These are phyloP conservation scores for Lysiphlebus fabarum DNA, from an alignment of 1,140 invertebrate genomes.

Conservation along the genomic window DNA sequence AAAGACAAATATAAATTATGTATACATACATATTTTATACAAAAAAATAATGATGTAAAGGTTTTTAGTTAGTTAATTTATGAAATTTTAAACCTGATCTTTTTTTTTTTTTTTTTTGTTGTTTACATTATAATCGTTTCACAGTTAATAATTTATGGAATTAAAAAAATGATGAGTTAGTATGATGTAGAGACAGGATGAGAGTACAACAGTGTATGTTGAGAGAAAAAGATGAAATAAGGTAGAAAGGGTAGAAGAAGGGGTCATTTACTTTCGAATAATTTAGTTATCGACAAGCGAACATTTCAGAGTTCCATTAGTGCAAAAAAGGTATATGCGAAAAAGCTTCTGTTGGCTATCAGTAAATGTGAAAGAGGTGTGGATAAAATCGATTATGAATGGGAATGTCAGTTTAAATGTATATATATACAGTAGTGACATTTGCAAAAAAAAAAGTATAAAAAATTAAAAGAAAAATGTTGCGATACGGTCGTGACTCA, in stretches of 20 bases:
- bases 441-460: no score
- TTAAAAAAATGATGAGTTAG: constrained; percentile 6
- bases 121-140: constrained; percentile 20
- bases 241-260: constrained; percentile 3
- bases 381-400: constrained; percentile 27
- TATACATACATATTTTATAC: no score
- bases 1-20: no score
- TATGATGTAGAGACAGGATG: not conserved
- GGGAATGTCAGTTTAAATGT: no score
- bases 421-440: no score
- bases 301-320: constrained; percentile 31
- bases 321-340: not conserved
- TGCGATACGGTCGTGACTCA: not conserved
- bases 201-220: not conserved
- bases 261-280: constrained; percentile 28
- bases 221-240: not conserved
- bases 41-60: no score
- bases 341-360: not conserved
- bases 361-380: constrained; percentile 13
- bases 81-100: constrained; percentile 17
- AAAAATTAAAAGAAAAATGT: no score
- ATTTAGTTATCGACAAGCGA: constrained; percentile 31
- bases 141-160: constrained; percentile 19
- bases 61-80: not conserved
- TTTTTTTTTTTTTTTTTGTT: constrained; percentile 5